These are phyloP conservation scores for Monoplex corrugatus DNA, from an alignment of 2,888 invertebrate species.

Conservation along the genomic window DNA sequence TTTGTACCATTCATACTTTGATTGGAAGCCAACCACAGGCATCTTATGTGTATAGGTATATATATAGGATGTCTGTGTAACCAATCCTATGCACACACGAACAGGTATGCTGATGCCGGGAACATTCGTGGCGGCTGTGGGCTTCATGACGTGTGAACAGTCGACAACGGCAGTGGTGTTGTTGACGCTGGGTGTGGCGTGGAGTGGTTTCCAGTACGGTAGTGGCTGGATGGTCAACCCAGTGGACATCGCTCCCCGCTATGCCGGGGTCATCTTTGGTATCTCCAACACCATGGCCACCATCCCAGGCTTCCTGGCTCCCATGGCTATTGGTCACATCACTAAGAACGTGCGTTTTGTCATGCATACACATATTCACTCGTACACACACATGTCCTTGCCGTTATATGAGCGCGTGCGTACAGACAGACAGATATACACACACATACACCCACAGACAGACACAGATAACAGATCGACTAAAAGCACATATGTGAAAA, in stretches of 20 bases:
- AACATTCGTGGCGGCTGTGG: conserved; percentile 66
- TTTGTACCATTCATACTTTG: too few species aligned
- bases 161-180: conserved; percentile 64
- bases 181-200: conserved; percentile 70
- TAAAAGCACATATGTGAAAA: too few species aligned
- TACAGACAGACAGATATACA: too few species aligned
- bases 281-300: conserved; percentile 75
- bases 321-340: conserved; percentile 71
- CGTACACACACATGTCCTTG: too few species aligned
- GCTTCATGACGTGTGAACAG: conserved; percentile 67
- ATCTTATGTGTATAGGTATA: too few species aligned
- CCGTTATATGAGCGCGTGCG: too few species aligned
- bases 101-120: conserved; percentile 70
- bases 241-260: conserved; percentile 77
- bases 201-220: conserved; percentile 70
- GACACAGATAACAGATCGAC: too few species aligned
- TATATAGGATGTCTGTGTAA: too few species aligned
- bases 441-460: too few species aligned
- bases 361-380: too few species aligned
- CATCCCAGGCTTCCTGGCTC: conserved; percentile 75
- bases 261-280: conserved; percentile 76
- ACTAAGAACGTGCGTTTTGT: conserved; percentile 65
- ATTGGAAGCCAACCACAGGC: too few species aligned
- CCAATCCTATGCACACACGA: too few species aligned
- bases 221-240: conserved; percentile 75